Evolutionary conservation across 1,140 invertebrate species (phyloP).

Genomic region (Lordiphosa mommai): DNA sequence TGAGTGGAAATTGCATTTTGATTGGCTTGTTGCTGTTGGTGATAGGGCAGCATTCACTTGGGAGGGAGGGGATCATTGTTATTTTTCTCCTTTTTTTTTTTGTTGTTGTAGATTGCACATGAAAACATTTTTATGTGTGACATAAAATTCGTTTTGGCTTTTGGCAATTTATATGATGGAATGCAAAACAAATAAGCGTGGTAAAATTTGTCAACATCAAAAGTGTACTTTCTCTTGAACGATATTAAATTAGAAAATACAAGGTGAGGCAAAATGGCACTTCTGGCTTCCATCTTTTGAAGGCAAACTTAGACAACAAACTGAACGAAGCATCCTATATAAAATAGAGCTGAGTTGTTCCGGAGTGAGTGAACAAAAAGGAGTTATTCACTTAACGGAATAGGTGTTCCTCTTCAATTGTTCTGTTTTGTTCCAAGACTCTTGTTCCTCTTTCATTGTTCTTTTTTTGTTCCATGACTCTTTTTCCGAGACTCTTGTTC

Average conservation of each 20-base stretch:
- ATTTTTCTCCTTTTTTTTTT: conserved; percentile 3
- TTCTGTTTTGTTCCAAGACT: no score
- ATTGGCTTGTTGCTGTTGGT: conserved; percentile 59
- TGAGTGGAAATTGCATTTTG: conserved; percentile 69
- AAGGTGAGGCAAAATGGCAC: no score
- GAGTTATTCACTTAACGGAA: no score
- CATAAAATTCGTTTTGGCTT: conserved; percentile 42
- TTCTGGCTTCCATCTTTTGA: no score
- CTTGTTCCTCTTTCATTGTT: no score
- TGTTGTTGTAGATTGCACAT: conserved; percentile 43
- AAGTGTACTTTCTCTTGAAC: conserved; percentile 12
- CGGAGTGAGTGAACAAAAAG: no score
- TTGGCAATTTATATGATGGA: conserved; percentile 25
- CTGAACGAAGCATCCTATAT: no score
- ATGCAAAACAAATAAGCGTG: conserved; percentile 56
- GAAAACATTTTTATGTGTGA: conserved; percentile 53
- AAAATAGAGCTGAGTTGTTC: no score
- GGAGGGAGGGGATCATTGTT: background rate
- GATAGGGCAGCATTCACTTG: conserved; percentile 46
- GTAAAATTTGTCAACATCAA: conserved; percentile 32
- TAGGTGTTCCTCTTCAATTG: no score
- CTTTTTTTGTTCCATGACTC: no score
- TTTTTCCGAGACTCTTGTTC: no score
- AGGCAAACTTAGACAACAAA: no score
- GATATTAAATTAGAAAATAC: conserved; percentile 13